Conservation (phyloP, 2,888 invertebrate genomes). For the Tenthredo livida region DNA sequence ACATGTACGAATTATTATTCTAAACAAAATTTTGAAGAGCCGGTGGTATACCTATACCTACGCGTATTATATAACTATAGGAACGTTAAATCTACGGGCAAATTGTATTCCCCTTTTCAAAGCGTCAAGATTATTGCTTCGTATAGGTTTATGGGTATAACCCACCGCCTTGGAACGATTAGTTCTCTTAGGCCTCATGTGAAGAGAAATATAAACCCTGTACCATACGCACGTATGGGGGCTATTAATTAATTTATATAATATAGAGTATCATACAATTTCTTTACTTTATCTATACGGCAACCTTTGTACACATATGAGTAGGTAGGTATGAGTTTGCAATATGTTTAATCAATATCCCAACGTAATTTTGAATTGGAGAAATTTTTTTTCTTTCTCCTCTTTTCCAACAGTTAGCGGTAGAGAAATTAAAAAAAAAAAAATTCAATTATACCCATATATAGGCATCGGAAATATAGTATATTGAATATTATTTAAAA, state of each 20-base stretch:
- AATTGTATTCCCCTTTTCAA: conserved; percentile 23
- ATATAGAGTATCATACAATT: background rate
- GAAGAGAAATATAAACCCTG: background rate
- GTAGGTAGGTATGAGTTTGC: no score
- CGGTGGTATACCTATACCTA: background rate
- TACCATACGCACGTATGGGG: background rate
- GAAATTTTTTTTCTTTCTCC: no score
- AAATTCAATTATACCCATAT: no score
- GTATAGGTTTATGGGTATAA: background rate
- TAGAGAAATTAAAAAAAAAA: no score
- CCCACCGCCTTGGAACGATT: background rate
- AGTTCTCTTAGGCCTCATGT: background rate
- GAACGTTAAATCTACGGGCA: conserved; percentile 4
- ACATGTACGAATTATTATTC: background rate
- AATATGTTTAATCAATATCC: no score
- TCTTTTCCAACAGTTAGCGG: no score
- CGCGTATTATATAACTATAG: background rate
- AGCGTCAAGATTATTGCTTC: background rate
- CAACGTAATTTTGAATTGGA: no score
- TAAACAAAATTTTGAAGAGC: conserved; percentile 12
- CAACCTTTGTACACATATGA: no score
- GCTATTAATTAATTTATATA: background rate
- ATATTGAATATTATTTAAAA: background rate
- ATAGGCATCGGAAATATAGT: background rate
- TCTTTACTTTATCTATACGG: background rate